Evolutionary conservation across 2,797 vertebrate species (phyloP).

Genomic region (Enteromius argenteus): DNA sequence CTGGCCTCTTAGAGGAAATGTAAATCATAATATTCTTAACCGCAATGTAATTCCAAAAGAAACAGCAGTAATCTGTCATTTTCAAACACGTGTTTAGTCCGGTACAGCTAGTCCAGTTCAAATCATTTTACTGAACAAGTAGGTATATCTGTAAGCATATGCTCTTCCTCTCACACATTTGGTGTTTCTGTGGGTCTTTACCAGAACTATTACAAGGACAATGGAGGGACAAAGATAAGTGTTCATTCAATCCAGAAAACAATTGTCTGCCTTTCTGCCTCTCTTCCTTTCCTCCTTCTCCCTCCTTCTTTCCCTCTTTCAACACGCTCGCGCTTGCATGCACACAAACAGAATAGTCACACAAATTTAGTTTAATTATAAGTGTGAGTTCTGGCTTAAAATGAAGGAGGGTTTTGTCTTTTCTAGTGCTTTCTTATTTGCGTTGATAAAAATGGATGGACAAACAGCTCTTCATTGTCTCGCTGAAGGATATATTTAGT

Average conservation of each 20-base stretch:
- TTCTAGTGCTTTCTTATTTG: not conserved
- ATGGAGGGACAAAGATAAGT: slow-evolving; percentile 28
- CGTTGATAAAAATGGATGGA: slow-evolving; percentile 5
- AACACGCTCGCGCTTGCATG: not conserved
- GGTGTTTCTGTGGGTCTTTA: slow-evolving; percentile 28
- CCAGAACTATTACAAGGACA: slow-evolving; percentile 30
- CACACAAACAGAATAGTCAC: not conserved
- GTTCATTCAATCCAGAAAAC: slow-evolving; percentile 40
- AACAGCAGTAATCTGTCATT: slow-evolving; percentile 26
- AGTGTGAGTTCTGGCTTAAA: not conserved
- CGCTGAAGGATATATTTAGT: slow-evolving; percentile 9
- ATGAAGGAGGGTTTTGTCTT: not conserved
- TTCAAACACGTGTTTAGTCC: not conserved
- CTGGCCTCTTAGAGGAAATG: slow-evolving; percentile 44
- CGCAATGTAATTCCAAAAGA: not conserved
- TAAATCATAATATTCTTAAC: slow-evolving; percentile 48
- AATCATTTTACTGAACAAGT: not conserved
- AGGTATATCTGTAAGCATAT: slow-evolving; percentile 6
- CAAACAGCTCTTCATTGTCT: slow-evolving; percentile 5
- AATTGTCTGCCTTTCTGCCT: slow-evolving; percentile 7
- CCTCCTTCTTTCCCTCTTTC: not conserved
- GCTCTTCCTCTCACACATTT: not conserved
- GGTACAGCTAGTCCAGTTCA: not conserved
- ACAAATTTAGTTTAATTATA: slow-evolving; percentile 30
- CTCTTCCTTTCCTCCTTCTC: not conserved